Evolutionary conservation across 2,797 vertebrate genomes (phyloP).

Genomic region (Tinamus major): DNA sequence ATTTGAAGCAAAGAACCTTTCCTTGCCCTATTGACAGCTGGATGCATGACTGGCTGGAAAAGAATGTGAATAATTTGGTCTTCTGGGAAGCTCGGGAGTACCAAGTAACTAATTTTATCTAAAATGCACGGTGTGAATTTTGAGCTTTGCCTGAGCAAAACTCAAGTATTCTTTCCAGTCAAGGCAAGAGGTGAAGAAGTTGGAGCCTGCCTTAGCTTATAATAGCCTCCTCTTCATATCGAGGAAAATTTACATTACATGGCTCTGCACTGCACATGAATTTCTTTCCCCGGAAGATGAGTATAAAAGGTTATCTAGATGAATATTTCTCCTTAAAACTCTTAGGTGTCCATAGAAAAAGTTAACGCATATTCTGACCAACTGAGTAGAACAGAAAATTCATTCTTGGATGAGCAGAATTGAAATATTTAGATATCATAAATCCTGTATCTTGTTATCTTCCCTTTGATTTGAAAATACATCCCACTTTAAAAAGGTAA

Average conservation of each 20-base stretch:
- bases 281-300: background rate
- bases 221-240: background rate
- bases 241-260: background rate
- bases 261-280: background rate
- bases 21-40: background rate
- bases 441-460: background rate
- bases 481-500: fast-evolving
- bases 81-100: background rate
- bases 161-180: background rate
- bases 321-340: background rate
- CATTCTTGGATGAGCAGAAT: background rate
- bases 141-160: background rate
- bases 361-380: background rate
- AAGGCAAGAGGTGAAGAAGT: background rate
- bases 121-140: background rate
- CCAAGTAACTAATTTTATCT: background rate
- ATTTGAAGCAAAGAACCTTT: background rate
- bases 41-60: background rate
- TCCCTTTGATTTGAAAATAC: background rate
- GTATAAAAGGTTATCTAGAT: background rate
- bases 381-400: background rate
- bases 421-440: background rate
- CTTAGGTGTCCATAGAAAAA: background rate
- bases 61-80: background rate
- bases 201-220: background rate